phyloP scores from a whole-genome alignment of 2,888 invertebrate genomes.

The Entomobrya proxima region DNA sequence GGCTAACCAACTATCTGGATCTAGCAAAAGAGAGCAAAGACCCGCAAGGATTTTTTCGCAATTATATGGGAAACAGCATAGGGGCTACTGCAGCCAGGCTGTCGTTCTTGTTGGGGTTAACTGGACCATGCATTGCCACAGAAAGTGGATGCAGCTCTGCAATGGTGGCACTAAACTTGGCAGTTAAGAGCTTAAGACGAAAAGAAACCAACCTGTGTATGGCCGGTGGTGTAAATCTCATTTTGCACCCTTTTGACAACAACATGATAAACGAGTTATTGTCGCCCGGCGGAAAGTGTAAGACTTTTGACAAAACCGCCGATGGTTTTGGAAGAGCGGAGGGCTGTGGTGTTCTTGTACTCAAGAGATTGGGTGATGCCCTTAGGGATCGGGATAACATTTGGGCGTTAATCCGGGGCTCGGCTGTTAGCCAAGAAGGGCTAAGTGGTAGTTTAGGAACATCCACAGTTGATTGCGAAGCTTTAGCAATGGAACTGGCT shows the following conservation, averaged over 20 bases:
- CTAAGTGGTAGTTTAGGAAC: background rate
- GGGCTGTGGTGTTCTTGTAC: background rate
- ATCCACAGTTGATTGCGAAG: background rate
- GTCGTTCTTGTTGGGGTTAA: background rate
- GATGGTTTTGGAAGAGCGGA: background rate
- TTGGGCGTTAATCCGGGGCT: background rate
- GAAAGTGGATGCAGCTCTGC: conserved; percentile 55
- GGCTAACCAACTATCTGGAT: background rate
- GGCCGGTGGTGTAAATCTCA: conserved; percentile 8
- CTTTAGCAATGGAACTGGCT: background rate
- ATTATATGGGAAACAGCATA: background rate
- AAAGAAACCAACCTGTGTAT: conserved; percentile 24
- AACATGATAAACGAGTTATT: background rate
- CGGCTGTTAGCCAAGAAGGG: background rate
- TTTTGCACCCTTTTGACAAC: background rate
- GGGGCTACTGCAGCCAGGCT: background rate
- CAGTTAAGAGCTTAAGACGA: background rate
- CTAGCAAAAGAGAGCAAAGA: background rate
- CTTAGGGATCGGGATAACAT: background rate
- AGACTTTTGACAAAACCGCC: background rate
- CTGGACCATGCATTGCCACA: conserved; percentile 46
- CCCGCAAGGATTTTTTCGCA: background rate
- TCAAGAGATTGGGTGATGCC: background rate
- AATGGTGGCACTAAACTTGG: conserved; percentile 46
- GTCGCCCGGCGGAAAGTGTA: background rate